These are phyloP conservation scores for Poecilia velifera DNA, from an alignment of 2,797 vertebrate genomes.

Conservation along the genomic window DNA sequence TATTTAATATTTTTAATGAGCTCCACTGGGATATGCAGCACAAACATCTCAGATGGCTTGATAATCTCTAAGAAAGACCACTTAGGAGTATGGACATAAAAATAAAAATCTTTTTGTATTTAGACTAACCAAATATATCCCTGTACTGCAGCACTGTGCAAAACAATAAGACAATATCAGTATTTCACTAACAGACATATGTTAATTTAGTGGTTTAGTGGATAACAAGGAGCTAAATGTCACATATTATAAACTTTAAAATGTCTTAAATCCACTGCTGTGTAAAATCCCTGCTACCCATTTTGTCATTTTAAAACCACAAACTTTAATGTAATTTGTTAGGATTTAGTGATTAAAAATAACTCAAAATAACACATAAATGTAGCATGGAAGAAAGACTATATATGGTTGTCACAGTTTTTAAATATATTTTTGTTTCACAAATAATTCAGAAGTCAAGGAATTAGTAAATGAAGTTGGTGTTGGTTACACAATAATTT, in stretches of 20 bases:
- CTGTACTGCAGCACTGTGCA: background rate
- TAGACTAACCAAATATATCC: background rate
- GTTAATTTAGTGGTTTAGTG: background rate
- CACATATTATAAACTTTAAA: background rate
- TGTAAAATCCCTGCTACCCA: background rate
- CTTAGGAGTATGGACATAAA: background rate
- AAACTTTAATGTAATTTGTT: too few relatives aligned
- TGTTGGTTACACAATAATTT: background rate
- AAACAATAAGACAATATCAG: background rate
- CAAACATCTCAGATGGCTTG: slow-evolving; percentile 45
- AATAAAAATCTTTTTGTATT: background rate
- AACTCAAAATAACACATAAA: background rate
- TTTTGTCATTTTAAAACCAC: background rate
- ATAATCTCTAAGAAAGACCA: slow-evolving; percentile 16
- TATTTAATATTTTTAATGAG: slow-evolving; percentile 18
- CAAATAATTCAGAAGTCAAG: background rate
- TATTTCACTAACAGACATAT: background rate
- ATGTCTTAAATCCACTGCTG: background rate
- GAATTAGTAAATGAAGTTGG: background rate
- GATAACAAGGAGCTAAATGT: background rate
- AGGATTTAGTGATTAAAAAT: too few relatives aligned
- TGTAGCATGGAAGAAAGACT: background rate
- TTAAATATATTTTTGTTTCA: background rate
- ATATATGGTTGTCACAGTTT: background rate
- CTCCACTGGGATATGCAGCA: slow-evolving; percentile 22